Base-by-base conservation (phyloP, 2,888 invertebrate genomes). In the Drosophila putrida region DNA sequence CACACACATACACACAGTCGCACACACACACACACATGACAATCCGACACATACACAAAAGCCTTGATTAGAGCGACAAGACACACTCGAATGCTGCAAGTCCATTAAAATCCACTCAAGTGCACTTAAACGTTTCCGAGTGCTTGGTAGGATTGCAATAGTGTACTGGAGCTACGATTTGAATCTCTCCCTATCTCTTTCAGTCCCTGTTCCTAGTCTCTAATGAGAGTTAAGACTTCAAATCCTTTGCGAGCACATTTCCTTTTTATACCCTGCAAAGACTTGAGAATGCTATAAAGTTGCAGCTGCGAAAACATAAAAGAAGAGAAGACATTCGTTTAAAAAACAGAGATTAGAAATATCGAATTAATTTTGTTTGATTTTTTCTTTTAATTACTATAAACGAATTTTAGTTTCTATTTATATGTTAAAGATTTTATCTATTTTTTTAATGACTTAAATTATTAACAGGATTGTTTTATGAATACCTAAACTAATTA, bases 71-170 rank as follows among this genome's bases (percentile, higher is more conserved):
- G 84, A 77, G 81, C 54, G 71, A 70, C 87, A 83, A 75, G 78
- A 71, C 61, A 79, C 61, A 54, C 59, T 46, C 63, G 47, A 59
- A 61, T 72, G 64, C 70, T 53, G 80, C 57, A 55, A 77, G 87
- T 89, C 89, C 85, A 85, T 85, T 85, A 85, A 88, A 88, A 85
- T 85, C 79, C 84, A 87, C 89, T 85, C 84, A 85, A 85, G 87
- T 85, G 89, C 81, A 87, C 87, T 87, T 85, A 85, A 88, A 89
- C 66, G 84, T 74, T 89, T 88, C 89, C 89, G 85, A 89, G 89
- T 81, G 71, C 78, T 83, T 73, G 28, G 62, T 54, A 69, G 69
- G 25, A 57, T 62, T 66, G 65, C 61, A 66, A 59, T 61, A 47
- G 39, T 27, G 38, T 15, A 20, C 38, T 39, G 54, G 25, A 46